Evolutionary conservation across 2,113 vertebrate genomes (phyloP).

Genomic region (Notarius quadriscutis): DNA sequence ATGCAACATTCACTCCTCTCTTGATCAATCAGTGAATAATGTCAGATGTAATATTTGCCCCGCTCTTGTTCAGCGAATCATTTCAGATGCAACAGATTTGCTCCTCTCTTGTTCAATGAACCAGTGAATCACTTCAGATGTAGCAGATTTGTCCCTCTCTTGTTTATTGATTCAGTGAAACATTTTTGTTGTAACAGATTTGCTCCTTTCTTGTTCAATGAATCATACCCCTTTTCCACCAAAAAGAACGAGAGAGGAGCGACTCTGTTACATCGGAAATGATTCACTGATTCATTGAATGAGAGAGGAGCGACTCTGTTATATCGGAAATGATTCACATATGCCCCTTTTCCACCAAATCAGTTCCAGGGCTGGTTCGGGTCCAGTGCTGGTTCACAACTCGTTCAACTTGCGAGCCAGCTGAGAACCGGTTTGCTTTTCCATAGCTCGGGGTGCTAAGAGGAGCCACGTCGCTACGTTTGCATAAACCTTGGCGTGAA

Average conservation of each 20-base stretch:
- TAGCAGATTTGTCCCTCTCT: background rate
- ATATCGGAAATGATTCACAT: background rate
- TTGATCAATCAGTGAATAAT: background rate
- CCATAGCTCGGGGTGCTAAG: too few species aligned
- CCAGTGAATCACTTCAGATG: background rate
- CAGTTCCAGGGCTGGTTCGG: too few species aligned
- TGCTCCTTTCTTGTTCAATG: background rate
- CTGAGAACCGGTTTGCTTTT: too few species aligned
- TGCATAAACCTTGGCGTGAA: too few species aligned
- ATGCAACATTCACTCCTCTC: background rate
- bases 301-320: background rate
- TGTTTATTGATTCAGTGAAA: background rate
- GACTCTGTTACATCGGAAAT: background rate
- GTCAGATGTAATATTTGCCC: too few species aligned
- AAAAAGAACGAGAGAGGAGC: too few species aligned
- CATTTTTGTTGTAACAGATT: background rate
- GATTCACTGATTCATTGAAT: background rate
- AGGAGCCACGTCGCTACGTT: too few species aligned
- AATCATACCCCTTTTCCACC: too few species aligned
- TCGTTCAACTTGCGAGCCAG: too few species aligned
- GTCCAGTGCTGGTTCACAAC: too few species aligned
- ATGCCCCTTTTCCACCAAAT: too few species aligned
- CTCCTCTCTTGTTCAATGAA: background rate
- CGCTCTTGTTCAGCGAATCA: background rate
- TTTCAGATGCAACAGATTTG: background rate